phyloP scores from a whole-genome alignment of 2,888 invertebrate species.

The Lampropteryx suffumata region DNA sequence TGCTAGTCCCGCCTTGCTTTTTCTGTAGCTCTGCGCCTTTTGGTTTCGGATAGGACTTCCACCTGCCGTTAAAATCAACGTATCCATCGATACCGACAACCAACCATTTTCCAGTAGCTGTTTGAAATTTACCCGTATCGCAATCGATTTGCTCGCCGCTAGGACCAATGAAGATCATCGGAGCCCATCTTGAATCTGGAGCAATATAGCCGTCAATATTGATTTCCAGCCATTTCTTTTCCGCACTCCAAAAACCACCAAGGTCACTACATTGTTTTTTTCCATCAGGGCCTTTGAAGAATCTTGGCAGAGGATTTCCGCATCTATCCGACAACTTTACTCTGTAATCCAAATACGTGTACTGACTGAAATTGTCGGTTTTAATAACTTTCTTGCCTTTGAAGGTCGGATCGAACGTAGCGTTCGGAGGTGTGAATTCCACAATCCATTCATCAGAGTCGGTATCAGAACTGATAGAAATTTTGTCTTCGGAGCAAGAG shows the following conservation, averaged over 20 bases:
- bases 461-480: constrained; percentile 59
- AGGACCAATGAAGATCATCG: constrained; percentile 62
- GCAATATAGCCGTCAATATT: constrained; percentile 68
- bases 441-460: constrained; percentile 75
- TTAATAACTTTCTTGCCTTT: constrained; percentile 56
- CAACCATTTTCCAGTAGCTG: constrained; percentile 55
- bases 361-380: constrained; percentile 57
- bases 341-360: constrained; percentile 67
- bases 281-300: constrained; percentile 72
- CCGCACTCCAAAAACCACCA: constrained; percentile 71
- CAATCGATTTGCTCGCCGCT: constrained; percentile 62
- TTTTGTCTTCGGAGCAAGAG: constrained; percentile 65
- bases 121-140: constrained; percentile 65
- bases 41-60: constrained; percentile 57
- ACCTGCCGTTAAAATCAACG: constrained; percentile 57
- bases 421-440: constrained; percentile 75
- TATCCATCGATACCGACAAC: constrained; percentile 70
- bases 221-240: constrained; percentile 69
- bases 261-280: constrained; percentile 71
- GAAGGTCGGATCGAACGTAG: constrained; percentile 57
- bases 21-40: constrained; percentile 26
- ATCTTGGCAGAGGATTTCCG: constrained; percentile 70
- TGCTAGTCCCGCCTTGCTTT: constrained; percentile 22
- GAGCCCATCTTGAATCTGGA: constrained; percentile 70
- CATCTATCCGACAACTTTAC: constrained; percentile 63